Base-by-base conservation (phyloP, 2,888 invertebrate genomes). In the Xestia rhomboidea region DNA sequence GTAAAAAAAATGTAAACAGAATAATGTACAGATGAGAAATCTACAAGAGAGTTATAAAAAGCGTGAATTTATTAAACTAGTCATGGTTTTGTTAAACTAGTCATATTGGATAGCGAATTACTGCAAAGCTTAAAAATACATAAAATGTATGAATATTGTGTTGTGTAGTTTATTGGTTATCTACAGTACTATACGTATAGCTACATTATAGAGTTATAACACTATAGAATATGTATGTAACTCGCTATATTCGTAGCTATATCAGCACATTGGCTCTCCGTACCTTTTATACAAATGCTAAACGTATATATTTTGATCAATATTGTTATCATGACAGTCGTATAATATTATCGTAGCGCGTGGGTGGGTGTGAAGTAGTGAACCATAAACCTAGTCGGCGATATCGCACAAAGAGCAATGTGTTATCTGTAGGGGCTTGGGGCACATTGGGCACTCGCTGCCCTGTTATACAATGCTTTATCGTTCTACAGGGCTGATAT, bases 281-380 rank as follows among this genome's bases (percentile, higher is more conserved):
- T 82, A 62, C 46, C 46, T 62, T 72, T 62, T 73, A 18, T 49
- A 62, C 21, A 57, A 60, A 75, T 78, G 34, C 49, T 77, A 74
- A 84, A 74, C 41, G 21, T 67, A 69, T 15, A 57, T 84, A 77
- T 75, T 75, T 71, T 83, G 77, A 84, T 85, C 85, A 85, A 85
- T 82, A 84, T 63, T 78, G 82, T 86, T 88, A 88, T 88, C 88
- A 71, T 30, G 63, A 66, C 74, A 73, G 76, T 86, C 67, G 77
- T 82, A 86, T 79, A 85, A 86, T 77, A 87, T 87, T 91, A 92
- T 91, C 90, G 87, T 76, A 76, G 81, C 81, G 85, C 82, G 91
- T 91, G 90, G 87, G 89, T 84, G 85, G 89, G 89, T 88, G 88
- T 89, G 84, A 88, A 87, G 87, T 86, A 79, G 88, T 88, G 85